Percentiles rank a stretch among this genome's conserved stretches.
phyloP scores from a whole-genome alignment of 2,797 vertebrate species.

The Salmo trutta region DNA sequence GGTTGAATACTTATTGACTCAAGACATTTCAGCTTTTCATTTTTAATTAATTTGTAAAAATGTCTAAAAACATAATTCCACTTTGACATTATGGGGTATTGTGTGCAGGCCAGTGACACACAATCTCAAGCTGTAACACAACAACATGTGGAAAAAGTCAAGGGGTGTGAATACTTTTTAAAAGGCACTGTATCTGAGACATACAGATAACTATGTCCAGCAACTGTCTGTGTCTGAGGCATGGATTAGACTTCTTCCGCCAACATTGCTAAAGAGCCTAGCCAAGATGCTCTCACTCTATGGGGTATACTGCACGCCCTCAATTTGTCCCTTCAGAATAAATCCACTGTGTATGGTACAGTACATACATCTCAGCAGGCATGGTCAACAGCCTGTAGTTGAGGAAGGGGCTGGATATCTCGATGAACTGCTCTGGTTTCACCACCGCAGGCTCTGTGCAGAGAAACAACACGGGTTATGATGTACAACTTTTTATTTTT shows the following conservation, averaged over 20 bases:
- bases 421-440: conserved; percentile 83
- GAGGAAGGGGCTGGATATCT: conserved; percentile 86
- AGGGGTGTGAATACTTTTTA: too few species aligned
- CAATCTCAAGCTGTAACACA: too few species aligned
- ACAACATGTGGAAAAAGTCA: too few species aligned
- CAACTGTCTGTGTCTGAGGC: neutral
- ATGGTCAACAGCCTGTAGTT: conserved; percentile 68
- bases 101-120: too few species aligned
- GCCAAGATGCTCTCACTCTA: neutral
- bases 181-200: neutral
- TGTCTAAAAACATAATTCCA: too few species aligned
- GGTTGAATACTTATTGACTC: too few species aligned
- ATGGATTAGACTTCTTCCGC: neutral
- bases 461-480: conserved; percentile 6
- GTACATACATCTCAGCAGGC: conserved; percentile 74
- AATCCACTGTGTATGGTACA: neutral
- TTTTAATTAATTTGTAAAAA: too few species aligned
- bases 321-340: neutral
- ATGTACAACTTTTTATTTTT: neutral
- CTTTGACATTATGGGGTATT: too few species aligned
- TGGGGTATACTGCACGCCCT: neutral
- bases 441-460: conserved; percentile 71
- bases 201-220: neutral
- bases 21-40: too few species aligned
- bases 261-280: neutral